Percentiles rank a stretch among this genome's conserved stretches.
These are phyloP conservation scores for Sebastes minor DNA, from an alignment of 2,797 vertebrate genomes.

Conservation along the genomic window DNA sequence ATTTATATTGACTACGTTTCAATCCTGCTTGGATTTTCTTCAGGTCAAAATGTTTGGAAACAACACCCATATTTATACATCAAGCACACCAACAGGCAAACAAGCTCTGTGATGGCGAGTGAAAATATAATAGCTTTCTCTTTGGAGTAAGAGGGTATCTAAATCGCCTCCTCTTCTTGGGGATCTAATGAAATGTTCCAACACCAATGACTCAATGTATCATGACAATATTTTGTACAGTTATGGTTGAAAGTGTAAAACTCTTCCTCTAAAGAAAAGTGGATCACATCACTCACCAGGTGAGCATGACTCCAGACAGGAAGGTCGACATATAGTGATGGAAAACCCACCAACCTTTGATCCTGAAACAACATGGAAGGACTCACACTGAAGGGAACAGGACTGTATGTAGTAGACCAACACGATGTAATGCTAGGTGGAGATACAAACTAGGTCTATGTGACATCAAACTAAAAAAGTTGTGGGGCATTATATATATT, in stretches of 20 bases:
- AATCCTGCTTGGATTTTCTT: accelerated
- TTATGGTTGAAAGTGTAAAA: not conserved
- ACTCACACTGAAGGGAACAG: not conserved
- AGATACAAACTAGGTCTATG: not conserved
- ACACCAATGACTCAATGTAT: not conserved
- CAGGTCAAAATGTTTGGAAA: no score
- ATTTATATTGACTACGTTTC: no score
- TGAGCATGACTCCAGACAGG: slow-evolving; percentile 97
- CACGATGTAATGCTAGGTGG: not conserved
- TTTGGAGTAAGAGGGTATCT: no score
- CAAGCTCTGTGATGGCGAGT: no score
- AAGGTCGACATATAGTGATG: slow-evolving; percentile 97
- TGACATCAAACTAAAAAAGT: not conserved
- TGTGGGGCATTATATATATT: no score
- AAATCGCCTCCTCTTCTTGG: no score
- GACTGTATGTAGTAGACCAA: not conserved
- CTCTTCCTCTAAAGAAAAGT: not conserved
- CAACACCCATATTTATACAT: no score
- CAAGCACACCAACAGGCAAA: no score
- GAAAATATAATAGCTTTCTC: no score
- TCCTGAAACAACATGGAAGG: slow-evolving; percentile 80
- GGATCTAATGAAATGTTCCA: no score
- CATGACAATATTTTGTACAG: not conserved
- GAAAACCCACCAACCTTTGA: slow-evolving; percentile 99
- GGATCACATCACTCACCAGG: slow-evolving; percentile 84